Evolutionary conservation across 2,888 invertebrate genomes (phyloP).

Genomic region (Drosophila barbarae): DNA sequence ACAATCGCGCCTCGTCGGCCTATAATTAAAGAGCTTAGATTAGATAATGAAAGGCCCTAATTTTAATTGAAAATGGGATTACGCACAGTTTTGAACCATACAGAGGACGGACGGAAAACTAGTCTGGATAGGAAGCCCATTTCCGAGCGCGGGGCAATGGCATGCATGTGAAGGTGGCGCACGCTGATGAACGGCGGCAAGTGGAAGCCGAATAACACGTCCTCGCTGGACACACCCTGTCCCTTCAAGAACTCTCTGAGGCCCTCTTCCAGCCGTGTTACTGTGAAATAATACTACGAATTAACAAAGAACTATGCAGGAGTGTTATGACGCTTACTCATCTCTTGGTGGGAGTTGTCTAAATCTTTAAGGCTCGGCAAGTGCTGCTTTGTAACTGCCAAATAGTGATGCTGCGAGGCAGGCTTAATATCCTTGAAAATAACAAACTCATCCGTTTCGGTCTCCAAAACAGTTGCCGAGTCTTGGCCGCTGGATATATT

Average conservation of each 20-base stretch:
- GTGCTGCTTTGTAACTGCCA: conserved; percentile 89
- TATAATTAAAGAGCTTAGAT: conserved; percentile 15
- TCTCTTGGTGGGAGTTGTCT: conserved; percentile 83
- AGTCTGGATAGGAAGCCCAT: conserved; percentile 85
- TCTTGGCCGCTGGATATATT: conserved; percentile 84
- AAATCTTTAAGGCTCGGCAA: conserved; percentile 87
- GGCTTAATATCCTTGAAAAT: conserved; percentile 92
- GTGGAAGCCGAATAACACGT: conserved; percentile 88
- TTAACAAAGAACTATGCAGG: neutral
- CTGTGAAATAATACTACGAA: conserved; percentile 81
- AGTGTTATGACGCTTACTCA: conserved; percentile 81
- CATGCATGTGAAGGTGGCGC: conserved; percentile 89
- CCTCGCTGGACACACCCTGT: conserved; percentile 80
- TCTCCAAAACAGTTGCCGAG: conserved; percentile 82
- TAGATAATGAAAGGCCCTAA: neutral
- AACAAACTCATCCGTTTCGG: conserved; percentile 87
- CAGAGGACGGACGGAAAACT: conserved; percentile 85
- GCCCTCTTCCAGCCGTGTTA: conserved; percentile 84
- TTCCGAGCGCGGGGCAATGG: conserved; percentile 88
- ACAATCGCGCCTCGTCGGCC: conserved; percentile 43
- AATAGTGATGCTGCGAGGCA: conserved; percentile 88
- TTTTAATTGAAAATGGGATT: neutral
- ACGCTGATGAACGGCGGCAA: conserved; percentile 94
- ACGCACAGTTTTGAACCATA: conserved; percentile 92
- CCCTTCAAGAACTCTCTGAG: conserved; percentile 80